phyloP scores from a whole-genome alignment of 2,888 invertebrate genomes.

The Dyspetes luteomarginatus region DNA sequence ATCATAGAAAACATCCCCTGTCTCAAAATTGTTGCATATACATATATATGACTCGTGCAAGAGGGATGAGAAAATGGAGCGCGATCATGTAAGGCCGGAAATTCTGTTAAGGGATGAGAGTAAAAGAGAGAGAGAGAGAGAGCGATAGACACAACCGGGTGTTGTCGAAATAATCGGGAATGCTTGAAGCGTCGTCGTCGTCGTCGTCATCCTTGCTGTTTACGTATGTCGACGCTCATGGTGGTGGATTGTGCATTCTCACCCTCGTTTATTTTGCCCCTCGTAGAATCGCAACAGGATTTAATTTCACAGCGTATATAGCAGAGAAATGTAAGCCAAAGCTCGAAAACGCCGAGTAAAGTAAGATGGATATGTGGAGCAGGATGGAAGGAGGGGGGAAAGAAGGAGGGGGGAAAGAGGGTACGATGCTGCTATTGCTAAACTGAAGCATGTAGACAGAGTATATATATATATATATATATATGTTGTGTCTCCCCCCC shows the following conservation, averaged over 20 bases:
- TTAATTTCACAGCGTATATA: conserved; percentile 39
- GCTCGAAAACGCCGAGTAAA: conserved; percentile 4
- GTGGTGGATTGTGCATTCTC: conserved; percentile 32
- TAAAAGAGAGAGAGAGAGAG: not conserved
- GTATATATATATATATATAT: conserved; percentile 24
- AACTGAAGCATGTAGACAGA: conserved; percentile 28
- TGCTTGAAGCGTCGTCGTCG: conserved; percentile 45
- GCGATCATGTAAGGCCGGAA: not conserved
- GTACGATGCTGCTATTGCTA: conserved; percentile 7
- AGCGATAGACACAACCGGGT: conserved; percentile 11
- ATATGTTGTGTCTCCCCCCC: not conserved
- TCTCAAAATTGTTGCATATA: too few species aligned
- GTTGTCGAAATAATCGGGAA: conserved; percentile 58
- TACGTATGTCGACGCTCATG: too few species aligned
- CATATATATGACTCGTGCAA: conserved; percentile 5
- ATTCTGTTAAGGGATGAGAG: not conserved
- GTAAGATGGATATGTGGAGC: not conserved
- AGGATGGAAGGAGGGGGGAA: not conserved
- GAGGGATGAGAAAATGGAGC: not conserved
- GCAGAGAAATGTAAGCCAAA: conserved; percentile 22
- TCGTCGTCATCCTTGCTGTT: conserved; percentile 30
- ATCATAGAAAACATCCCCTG: not conserved
- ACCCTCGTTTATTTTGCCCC: conserved; percentile 19
- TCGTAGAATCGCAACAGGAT: conserved; percentile 52
- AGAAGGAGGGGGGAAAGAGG: not conserved